Evolutionary conservation across 2,797 vertebrate species (phyloP).

Genomic region (Enteromius afrohamiltoni): DNA sequence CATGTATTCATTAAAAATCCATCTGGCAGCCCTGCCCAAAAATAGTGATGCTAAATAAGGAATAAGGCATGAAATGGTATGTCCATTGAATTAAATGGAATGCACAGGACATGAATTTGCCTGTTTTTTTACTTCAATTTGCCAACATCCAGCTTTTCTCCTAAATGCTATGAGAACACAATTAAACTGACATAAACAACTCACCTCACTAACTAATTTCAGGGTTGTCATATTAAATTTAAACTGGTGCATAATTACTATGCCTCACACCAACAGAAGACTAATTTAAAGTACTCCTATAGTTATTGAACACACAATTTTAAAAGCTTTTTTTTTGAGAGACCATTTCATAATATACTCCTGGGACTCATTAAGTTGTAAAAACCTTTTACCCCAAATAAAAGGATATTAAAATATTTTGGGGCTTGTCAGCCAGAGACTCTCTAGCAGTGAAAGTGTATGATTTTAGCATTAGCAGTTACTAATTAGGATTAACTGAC

Average conservation of each 20-base stretch:
- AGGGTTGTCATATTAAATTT: slow-evolving; percentile 16
- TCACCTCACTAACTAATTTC: slow-evolving; percentile 8
- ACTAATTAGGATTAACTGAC: slow-evolving; percentile 23
- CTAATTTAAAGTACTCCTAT: slow-evolving; percentile 3
- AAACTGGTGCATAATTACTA: neutral
- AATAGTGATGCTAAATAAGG: slow-evolving; percentile 15
- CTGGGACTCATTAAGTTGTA: neutral
- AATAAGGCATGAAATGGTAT: slow-evolving; percentile 3
- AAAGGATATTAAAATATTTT: neutral
- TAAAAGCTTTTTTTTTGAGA: neutral
- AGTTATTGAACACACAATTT: neutral
- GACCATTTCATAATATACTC: neutral
- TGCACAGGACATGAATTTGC: neutral
- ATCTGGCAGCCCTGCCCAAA: neutral
- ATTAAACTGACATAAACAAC: slow-evolving; percentile 10
- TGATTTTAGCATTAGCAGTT: slow-evolving; percentile 34
- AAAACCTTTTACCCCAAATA: neutral
- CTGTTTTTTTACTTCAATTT: neutral
- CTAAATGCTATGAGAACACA: neutral
- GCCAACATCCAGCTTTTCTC: neutral
- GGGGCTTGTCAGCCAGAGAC: neutral
- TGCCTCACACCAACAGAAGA: neutral
- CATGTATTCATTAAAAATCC: neutral
- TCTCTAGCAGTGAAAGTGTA: neutral
- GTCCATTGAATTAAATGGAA: neutral